Conservation (phyloP, 2,797 vertebrate species). For the Silurus lanzhouensis region DNA sequence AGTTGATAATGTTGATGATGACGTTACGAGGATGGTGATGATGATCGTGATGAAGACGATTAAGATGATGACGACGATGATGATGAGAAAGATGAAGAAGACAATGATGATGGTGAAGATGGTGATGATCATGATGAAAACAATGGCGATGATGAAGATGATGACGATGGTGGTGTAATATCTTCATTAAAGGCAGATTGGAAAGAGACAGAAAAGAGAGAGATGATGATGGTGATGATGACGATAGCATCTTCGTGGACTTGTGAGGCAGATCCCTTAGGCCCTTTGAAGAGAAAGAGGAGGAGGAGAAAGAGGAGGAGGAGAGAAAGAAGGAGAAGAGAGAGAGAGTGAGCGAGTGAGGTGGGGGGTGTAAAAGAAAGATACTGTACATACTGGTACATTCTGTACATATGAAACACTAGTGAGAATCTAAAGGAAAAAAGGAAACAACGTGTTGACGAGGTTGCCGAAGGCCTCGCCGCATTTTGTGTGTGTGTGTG, state of each 20-base stretch:
- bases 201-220: background rate
- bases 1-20: too few species aligned
- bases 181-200: background rate
- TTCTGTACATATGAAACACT: background rate
- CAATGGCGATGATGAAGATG: background rate
- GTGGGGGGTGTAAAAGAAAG: background rate
- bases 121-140: background rate
- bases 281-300: background rate
- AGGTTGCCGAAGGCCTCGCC: constrained; percentile 30
- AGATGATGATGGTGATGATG: background rate
- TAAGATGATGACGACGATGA: too few species aligned
- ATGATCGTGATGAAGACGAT: too few species aligned
- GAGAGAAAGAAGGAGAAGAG: too few species aligned
- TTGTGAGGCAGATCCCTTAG: background rate
- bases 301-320: background rate
- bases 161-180: background rate
- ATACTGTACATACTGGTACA: background rate
- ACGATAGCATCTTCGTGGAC: background rate
- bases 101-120: too few species aligned
- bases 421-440: background rate
- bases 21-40: too few species aligned
- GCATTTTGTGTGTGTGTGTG: constrained; percentile 40
- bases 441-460: background rate
- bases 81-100: too few species aligned
- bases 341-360: background rate